Base-by-base conservation (phyloP, 2,888 invertebrate genomes). In the Toxonevra muliebris region DNA sequence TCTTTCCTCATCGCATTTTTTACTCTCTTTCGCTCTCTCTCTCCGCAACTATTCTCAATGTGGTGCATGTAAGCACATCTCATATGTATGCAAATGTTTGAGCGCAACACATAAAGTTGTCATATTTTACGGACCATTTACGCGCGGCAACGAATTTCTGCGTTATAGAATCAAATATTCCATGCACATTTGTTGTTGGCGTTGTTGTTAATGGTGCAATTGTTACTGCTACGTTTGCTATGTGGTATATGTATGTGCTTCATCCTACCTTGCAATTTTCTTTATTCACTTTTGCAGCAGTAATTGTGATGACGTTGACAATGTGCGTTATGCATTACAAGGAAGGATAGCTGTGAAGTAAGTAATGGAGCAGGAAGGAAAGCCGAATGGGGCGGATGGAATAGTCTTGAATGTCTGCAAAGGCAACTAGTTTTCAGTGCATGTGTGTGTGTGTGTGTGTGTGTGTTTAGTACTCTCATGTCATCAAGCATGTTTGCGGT, bases 61-160 rank as follows among this genome's bases (percentile, higher is more conserved):
- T 30, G 30, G 7, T 30, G 30, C 7, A 30, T 30, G 30, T 7
- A 30, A 30, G 2, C 15, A 12, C 40, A 15, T 15, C 61, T n/a
- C 48, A 40, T 30, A 12, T 52, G 52, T 0, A 17, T 4, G 52
- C 15, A 15, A 13, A 20, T 13, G 5, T 13, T 17, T 8, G 40
- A 17, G 42, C 13, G 15, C 5, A 20, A 48, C 57, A 61, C 43
- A 67, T 66, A 55, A 65, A 65, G 55, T 55, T 55, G 61, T 70
- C 67, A 70, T 67, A 67, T 67, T 65, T 67, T 67, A 61, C 61
- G 65, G 48, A 61, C 58, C 61, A 66, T 64, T 69, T 64, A 64
- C 61, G 15, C 48, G 17, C 57, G 15, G 13, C 61, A 43, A 53
- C 65, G 60, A 65, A 60, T 60, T 60, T 60, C 43, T 30, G 65